These are phyloP conservation scores for Peromyscus californicus DNA, from an alignment of 2,113 vertebrate species.

Conservation along the genomic window DNA sequence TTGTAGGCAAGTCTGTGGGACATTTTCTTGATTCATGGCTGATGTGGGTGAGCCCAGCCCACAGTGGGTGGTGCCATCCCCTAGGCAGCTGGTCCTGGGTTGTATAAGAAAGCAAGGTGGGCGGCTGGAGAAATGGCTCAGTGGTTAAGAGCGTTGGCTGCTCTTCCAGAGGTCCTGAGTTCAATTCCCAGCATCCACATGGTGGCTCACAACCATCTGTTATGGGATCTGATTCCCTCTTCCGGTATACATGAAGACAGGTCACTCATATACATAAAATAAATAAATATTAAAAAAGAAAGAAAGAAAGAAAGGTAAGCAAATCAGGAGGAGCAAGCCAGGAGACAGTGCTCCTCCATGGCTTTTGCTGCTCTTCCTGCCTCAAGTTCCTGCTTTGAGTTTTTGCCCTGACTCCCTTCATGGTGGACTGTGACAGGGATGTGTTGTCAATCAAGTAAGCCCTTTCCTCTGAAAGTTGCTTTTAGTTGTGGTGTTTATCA, in stretches of 20 bases:
- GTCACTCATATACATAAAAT: no score
- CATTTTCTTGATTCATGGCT: neutral
- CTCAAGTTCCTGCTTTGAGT: neutral
- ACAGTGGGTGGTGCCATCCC: neutral
- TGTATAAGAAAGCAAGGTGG: neutral
- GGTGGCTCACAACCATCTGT: no score
- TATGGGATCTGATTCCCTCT: no score
- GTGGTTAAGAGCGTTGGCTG: no score
- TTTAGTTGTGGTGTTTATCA: neutral
- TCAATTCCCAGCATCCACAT: no score
- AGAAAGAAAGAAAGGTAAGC: neutral
- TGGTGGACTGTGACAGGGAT: no score
- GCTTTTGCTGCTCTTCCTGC: neutral
- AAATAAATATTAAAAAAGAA: no score
- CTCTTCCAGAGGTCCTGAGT: no score
- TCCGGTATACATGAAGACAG: no score
- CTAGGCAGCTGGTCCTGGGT: neutral
- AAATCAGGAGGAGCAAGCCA: neutral
- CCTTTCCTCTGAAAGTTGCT: neutral
- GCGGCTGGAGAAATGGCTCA: no score
- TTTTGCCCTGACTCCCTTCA: neutral
- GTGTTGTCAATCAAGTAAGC: neutral
- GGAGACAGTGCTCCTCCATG: neutral
- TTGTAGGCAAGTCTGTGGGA: neutral
- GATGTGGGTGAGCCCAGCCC: neutral